These are phyloP conservation scores for Pegoplata infirma DNA, from an alignment of 2,888 invertebrate species.

Conservation along the genomic window DNA sequence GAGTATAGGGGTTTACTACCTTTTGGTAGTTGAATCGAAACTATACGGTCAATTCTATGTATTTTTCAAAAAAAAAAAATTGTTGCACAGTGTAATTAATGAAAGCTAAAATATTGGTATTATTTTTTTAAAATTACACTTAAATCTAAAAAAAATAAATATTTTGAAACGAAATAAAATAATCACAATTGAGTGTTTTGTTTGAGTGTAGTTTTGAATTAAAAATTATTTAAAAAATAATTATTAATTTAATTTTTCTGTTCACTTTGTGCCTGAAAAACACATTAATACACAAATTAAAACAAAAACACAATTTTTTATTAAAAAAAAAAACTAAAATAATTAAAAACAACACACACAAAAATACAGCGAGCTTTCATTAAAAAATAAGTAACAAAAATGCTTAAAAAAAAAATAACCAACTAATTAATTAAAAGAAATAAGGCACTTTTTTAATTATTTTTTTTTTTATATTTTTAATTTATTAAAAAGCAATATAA, in stretches of 20 bases:
- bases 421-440: neutral
- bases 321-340: constrained; percentile 53
- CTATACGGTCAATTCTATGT: too few relatives aligned
- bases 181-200: constrained; percentile 5
- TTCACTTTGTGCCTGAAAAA: constrained; percentile 76
- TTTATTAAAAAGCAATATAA: constrained; percentile 53
- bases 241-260: constrained; percentile 50
- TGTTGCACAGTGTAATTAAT: too few relatives aligned
- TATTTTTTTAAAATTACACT: too few relatives aligned
- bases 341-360: constrained; percentile 19
- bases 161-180: too few relatives aligned
- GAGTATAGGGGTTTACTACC: too few relatives aligned
- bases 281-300: constrained; percentile 59
- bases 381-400: constrained; percentile 49
- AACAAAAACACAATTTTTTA: constrained; percentile 45
- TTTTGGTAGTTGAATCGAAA: too few relatives aligned
- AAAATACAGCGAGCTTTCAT: constrained; percentile 59
- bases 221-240: constrained; percentile 4
- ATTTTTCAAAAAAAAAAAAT: too few relatives aligned
- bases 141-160: too few relatives aligned
- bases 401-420: constrained; percentile 34
- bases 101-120: too few relatives aligned
- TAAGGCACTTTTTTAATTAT: constrained; percentile 24
- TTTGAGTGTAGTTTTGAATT: constrained; percentile 6
- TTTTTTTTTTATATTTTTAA: constrained; percentile 14